Evolutionary conservation across 2,113 vertebrate genomes (phyloP).

Genomic region (Peucedramus taeniatus): DNA sequence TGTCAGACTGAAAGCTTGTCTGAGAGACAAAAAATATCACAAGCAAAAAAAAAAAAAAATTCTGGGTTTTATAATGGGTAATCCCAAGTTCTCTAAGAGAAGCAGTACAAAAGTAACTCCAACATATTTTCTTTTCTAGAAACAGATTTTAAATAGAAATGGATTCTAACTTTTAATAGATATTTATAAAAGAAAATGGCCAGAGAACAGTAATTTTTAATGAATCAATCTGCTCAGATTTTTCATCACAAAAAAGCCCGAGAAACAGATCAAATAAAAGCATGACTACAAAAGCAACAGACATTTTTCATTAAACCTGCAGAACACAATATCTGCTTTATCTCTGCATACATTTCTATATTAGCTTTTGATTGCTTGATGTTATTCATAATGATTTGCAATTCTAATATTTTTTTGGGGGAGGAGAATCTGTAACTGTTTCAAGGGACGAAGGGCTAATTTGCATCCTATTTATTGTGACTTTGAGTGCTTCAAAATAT

Average conservation of each 20-base stretch:
- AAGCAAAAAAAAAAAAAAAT: not conserved
- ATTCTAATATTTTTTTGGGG: slow-evolving; percentile 66
- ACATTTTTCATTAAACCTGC: slow-evolving; percentile 42
- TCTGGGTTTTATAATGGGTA: not conserved
- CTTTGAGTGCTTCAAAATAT: slow-evolving; percentile 44
- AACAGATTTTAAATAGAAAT: not conserved
- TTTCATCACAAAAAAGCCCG: not conserved
- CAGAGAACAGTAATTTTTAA: not conserved
- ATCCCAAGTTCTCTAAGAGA: not conserved
- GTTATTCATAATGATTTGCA: slow-evolving; percentile 68
- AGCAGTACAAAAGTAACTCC: not conserved
- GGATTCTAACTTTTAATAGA: not conserved
- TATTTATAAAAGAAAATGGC: not conserved
- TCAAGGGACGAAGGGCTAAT: slow-evolving; percentile 57
- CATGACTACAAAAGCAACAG: not conserved
- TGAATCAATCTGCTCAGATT: not conserved
- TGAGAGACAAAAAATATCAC: not conserved
- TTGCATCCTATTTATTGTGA: slow-evolving; percentile 51
- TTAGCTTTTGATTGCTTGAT: slow-evolving; percentile 60
- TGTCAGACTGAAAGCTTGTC: not conserved
- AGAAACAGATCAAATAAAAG: not conserved
- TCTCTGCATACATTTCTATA: slow-evolving; percentile 51
- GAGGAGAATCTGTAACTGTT: slow-evolving; percentile 67
- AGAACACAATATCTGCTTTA: slow-evolving; percentile 49
- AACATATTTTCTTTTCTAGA: not conserved